These are phyloP conservation scores for Salminus brasiliensis DNA, from an alignment of 2,113 vertebrate genomes.

Conservation along the genomic window DNA sequence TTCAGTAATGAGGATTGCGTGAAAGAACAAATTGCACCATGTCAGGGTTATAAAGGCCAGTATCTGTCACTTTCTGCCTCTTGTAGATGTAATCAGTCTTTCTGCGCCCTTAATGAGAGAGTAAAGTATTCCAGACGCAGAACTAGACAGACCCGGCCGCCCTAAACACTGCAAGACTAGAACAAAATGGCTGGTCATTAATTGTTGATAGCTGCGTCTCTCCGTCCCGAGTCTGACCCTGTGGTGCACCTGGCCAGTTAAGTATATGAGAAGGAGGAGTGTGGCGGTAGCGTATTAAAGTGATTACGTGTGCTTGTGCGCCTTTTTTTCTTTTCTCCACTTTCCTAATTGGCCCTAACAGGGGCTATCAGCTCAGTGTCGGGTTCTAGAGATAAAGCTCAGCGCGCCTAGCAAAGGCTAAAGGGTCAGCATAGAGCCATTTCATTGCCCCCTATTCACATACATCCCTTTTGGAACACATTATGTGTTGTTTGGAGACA, in stretches of 20 bases:
- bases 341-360: slow-evolving; percentile 55
- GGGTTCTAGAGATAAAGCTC: slow-evolving; percentile 50
- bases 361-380: slow-evolving; percentile 41
- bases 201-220: slow-evolving; percentile 50
- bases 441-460: slow-evolving; percentile 8
- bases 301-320: slow-evolving; percentile 11
- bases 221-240: slow-evolving; percentile 47
- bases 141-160: slow-evolving; percentile 30
- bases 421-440: not conserved
- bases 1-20: slow-evolving; percentile 47
- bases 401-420: slow-evolving; percentile 25
- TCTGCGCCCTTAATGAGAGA: slow-evolving; percentile 24
- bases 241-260: slow-evolving; percentile 46
- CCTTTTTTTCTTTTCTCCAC: slow-evolving; percentile 49
- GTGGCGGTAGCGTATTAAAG: slow-evolving; percentile 44
- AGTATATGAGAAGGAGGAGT: slow-evolving; percentile 49
- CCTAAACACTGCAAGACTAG: slow-evolving; percentile 40
- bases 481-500: slow-evolving; percentile 24
- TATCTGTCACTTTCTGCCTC: slow-evolving; percentile 54
- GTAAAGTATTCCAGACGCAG: slow-evolving; percentile 45
- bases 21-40: slow-evolving; percentile 49
- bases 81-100: slow-evolving; percentile 56
- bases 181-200: slow-evolving; percentile 55
- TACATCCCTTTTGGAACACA: not conserved
- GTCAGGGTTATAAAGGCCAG: slow-evolving; percentile 52